Base-by-base conservation (phyloP, 1,140 invertebrate genomes). In the Bombus polaris region DNA sequence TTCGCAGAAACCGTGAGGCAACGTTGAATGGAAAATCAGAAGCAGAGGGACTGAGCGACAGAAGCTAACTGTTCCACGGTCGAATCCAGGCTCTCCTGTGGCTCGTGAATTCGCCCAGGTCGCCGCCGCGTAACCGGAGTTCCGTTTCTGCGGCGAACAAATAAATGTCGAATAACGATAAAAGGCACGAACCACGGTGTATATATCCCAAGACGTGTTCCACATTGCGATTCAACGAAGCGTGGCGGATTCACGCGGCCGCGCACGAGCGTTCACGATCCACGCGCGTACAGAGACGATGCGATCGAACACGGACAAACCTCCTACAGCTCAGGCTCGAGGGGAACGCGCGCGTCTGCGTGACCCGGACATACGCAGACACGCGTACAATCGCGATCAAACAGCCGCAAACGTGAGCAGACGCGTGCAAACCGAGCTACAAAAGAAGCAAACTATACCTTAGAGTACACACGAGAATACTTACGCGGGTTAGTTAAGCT, bases 151-250 rank as follows among this genome's bases (percentile, higher is more conserved):
- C 35, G 57, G 13, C 39, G 13, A 68, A 42, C 73, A 72, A 76
- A 85, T 88, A 88, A 89, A 86, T 37, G 83, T 87, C 85, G 79
- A 87, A 85, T 83, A 73, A 74, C 81, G 88, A 90, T 85, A 83
- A 87, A 87, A 81, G 47, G 35, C 53, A 53, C 47, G 73, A 62
- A 47, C 53, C n/a, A 76, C 86, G 62, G 44, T 39, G 35, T 87
- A 37, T 77, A 42, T 81, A 78, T 32, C 66, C 39, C 62, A 47
- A 75, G 59, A 77, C 76, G 73, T 73, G 87, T 87, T 87, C 82
- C 76, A 85, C 75, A 83, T 90, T 73, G 84, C 66, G 72, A 35
- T 74, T 82, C 85, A 85, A 65, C 76, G 79, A 70, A 88, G 66
- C 87, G 82, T 82, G 68, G 76, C 82, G 72, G 62, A 87, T 90